Evolutionary conservation across 1,140 invertebrate species (phyloP).

Genomic region (Riptortus pedestris): DNA sequence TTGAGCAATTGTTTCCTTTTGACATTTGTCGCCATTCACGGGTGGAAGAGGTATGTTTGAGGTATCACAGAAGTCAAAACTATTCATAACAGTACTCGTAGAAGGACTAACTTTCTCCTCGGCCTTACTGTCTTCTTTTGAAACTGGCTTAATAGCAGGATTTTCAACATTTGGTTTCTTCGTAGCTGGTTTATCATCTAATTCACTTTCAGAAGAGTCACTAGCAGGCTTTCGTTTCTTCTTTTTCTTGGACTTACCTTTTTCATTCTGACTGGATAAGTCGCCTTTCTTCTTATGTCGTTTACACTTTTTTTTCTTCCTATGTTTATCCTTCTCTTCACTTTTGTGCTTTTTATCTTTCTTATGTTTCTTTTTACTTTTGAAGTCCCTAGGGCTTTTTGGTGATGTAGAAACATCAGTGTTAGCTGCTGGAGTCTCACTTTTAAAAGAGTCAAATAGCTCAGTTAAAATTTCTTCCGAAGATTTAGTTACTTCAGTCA

Average conservation of each 20-base stretch:
- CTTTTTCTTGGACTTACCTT: conserved; percentile 19
- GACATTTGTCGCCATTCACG: not conserved
- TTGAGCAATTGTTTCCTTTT: not conserved
- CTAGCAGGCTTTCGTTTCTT: conserved; percentile 27
- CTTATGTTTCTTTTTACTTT: conserved; percentile 32
- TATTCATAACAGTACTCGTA: conserved; percentile 25
- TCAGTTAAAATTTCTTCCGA: conserved; percentile 70
- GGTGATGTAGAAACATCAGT: conserved; percentile 31
- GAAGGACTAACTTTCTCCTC: not conserved
- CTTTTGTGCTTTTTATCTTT: conserved; percentile 34
- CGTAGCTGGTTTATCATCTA: conserved; percentile 47
- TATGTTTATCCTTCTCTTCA: conserved; percentile 42
- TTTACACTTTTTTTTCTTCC: conserved; percentile 46
- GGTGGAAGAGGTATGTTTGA: conserved; percentile 1
- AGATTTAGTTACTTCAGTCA: conserved; percentile 41
- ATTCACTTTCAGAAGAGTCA: conserved; percentile 32
- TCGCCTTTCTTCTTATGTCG: conserved; percentile 40
- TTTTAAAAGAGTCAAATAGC: conserved; percentile 60
- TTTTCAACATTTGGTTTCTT: conserved; percentile 44
- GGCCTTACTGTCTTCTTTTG: no score
- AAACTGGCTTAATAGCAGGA: no score
- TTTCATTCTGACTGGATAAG: conserved; percentile 39
- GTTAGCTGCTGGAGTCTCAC: conserved; percentile 33
- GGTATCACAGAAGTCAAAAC: conserved; percentile 6
- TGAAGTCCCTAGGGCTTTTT: conserved; percentile 37